Evolutionary conservation across 2,888 invertebrate genomes (phyloP), one percentile per base, ranked within the genome.

Genomic region (Caenorhabditis japonica): DNA sequence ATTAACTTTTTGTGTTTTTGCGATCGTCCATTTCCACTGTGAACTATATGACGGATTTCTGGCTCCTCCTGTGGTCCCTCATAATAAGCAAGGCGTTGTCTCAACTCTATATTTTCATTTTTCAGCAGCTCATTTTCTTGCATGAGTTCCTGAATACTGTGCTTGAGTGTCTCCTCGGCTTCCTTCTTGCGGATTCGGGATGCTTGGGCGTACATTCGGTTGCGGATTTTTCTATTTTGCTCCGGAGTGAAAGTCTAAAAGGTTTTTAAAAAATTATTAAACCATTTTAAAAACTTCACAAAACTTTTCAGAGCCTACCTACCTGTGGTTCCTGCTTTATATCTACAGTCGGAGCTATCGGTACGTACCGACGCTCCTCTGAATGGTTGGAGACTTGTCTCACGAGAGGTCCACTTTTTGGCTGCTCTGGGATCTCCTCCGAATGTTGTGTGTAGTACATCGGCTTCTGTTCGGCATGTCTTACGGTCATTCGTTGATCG

Each of bases 161-260:
- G 10, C 10, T 56, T 34, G 49, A 79, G 21, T 1, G 4, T 13
- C n/a, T 52, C 56, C 5, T 66, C 73, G 2, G 33, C 72, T 13
- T 73, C 55, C 39, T 76, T 66, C 49, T 83, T 81, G 7, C 78
- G 60, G 10, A 69, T 51, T 2, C 84, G 62, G 1, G 83, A 83
- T 1, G 70, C 70, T 60, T 84, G 84, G 0, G 84, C 84, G 21
- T 81, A 79, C 38, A 77, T 80, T 23, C 84, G 69, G 47, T 84
- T 84, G 30, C 78, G 74, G 17, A 79, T 75, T 38, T 81, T 82
- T 3, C 84, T 53, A 15, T 70, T 73, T 62, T 82, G 62, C 34
- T 77, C 77, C 8, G 58, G 47, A 15, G 73, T 36, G 58, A 52
- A 80, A 1, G 47, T 46, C 74, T 76, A 41, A 8, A 78, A 55